Evolutionary conservation across 1,140 invertebrate genomes (phyloP), one percentile per base, ranked within the genome.

Genomic region (Eulimnadia texana): DNA sequence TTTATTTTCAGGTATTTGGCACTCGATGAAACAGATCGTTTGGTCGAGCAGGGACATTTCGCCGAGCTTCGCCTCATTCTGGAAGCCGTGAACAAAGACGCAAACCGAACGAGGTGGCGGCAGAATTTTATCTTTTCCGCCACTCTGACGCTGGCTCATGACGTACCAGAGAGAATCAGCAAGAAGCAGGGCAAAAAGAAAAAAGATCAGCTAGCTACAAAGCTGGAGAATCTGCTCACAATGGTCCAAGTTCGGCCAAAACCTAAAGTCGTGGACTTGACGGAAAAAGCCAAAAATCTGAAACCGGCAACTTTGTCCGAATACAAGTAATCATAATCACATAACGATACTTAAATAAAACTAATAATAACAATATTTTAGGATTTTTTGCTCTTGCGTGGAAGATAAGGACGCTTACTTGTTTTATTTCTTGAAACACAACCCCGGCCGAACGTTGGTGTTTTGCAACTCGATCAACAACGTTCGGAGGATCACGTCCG

Each of bases 71-170:
- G 86, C 29, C 79, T 84, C 29, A 74, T 99, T 13, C 70, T 98
- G 0, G 84, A 89, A 65, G 73, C 82, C 10, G 76, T 99, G 1
- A 94, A 96, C 72, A 70, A 81, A 61, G 67, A 72, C 0, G 77
- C 77, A 47, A 74, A 77, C 9, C 72, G 77, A 61, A 66, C 29
- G 25, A 65, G 67, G 33, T 79, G 72, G 29, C 75, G 92, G 22
- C 94, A 99, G 74, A 96, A 86, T 67, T 95, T 98, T 74, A 85
- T 99, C 0, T 98, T 98, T 76, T 99, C 96, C 0, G 97, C 97
- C 19, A 99, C 97, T 0, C 76, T 99, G 3, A 93, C 94, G 1
- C 74, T 97, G 67, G 83, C 92, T 0, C 91, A 94, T 68, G 84
- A 86, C 63, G 75, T 85, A 50, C 91, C 92, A 0, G 72, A 84